Evolutionary conservation across 2,888 invertebrate genomes (phyloP), one percentile per base, ranked within the genome.

Genomic region (Plusia festucae): DNA sequence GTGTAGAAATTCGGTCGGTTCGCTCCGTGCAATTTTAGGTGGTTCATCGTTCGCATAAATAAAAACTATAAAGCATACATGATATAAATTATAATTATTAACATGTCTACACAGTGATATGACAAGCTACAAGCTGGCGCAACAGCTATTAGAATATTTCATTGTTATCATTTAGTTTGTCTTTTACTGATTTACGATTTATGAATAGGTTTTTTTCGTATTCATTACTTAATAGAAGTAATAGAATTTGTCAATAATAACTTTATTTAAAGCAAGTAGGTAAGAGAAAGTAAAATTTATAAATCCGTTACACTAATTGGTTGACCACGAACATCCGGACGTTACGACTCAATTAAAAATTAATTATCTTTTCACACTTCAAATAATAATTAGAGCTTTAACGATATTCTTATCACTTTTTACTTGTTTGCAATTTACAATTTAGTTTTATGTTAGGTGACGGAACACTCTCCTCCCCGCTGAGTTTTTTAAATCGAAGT

Each of bases 1-100:
- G 54, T 64, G 57, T 64, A 22, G 40, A 59, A 59, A 59, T 62
- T 63, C 73, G 72, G 68, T 68, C 40, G 40, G 61, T 72, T 72
- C 72, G 63, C 55, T 60, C 18, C 8, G 30, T 60, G 62, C 60
- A 58, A 71, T 60, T 63, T 53, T 63, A 63, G 58, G 61, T 20
- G 67, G 68, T 71, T 76, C 24, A 52, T 53, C 46, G 46, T 34
- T 64, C 52, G 44, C 44, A 20, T 49, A 40, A 60, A 20, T 55
- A 56, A n/a, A 16, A 24, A 55, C 52, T 51, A 13, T 51, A 22
- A 62, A 49, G 32, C 15, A 57, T 61, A 53, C 57, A 56, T 65
- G 56, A 73, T 65, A 59, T 59, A 53, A 70, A 65, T 65, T 76
- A 70, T 27, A 51, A 70, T 76, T 66, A 60, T 65, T 76, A 46